Evolutionary conservation across 2,113 vertebrate species (phyloP).

Genomic region (Nothobranchius furzeri): DNA sequence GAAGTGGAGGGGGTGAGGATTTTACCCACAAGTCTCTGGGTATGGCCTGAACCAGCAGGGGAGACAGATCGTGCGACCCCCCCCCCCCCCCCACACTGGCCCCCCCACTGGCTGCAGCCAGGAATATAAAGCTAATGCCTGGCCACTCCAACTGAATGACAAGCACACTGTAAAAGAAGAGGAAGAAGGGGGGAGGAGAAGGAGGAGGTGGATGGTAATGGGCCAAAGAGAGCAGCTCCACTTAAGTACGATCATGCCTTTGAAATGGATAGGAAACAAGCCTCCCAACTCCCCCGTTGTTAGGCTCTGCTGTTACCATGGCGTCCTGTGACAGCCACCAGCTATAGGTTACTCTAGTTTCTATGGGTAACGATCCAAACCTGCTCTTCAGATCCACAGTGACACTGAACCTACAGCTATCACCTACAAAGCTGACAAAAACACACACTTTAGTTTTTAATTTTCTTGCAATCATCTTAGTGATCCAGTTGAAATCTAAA

Average conservation of each 20-base stretch:
- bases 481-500: conserved; percentile 46
- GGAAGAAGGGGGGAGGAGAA: background rate
- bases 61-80: conserved; percentile 44
- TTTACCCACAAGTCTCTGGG: conserved; percentile 67
- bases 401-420: conserved; percentile 23
- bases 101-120: conserved; percentile 6
- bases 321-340: conserved; percentile 50
- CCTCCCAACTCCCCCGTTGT: conserved; percentile 45
- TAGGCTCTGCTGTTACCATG: conserved; percentile 66
- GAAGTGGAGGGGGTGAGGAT: conserved; percentile 12
- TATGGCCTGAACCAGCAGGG: conserved; percentile 51
- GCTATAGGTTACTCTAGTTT: conserved; percentile 63
- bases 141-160: conserved; percentile 53
- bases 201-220: conserved; percentile 24
- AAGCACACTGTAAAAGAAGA: conserved; percentile 37
- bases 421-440: background rate
- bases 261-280: conserved; percentile 54
- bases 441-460: background rate
- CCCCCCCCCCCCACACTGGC: no score
- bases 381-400: conserved; percentile 27
- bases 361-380: conserved; percentile 54
- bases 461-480: conserved; percentile 21
- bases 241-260: conserved; percentile 49
- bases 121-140: conserved; percentile 6
- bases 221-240: conserved; percentile 34